Base-by-base conservation (phyloP, 2,888 invertebrate genomes). In the Eueremaeus valkanovi region DNA sequence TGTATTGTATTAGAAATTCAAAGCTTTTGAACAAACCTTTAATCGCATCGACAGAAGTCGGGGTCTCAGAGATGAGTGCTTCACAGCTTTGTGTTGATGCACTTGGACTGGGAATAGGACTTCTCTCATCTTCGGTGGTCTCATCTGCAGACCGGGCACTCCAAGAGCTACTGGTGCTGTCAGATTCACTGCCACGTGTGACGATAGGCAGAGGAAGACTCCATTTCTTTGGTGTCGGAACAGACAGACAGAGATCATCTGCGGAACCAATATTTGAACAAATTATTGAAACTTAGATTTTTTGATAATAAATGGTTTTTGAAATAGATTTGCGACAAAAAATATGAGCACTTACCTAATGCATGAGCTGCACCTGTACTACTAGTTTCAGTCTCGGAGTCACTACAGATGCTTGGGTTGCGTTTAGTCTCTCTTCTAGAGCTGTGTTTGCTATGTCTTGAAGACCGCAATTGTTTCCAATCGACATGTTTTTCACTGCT, bases 51-150 rank as follows among this genome's bases (percentile, higher is more conserved):
- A 42, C 13, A 8, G 68, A 18, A 0, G 68, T 40, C n/a, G 21
- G 36, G 11, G 68, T 11, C 13, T 68, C 68, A 24, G 40, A 40
- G 3, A 68, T 68, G 16, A 49, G 21, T 9, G 51, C 73, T 33
- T 75, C 75, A 45, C 72, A 51, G 27, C 72, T 72, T 13, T 75
- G 49, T 18, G 75, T 75, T 2, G 75, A 75, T 27, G 75, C 72
- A 24, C 72, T 72, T 9, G 75, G 75, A 72, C 75, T 75, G 33
- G 75, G 75, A 36, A 75, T 55, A n/a, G 75, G 75, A 72, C 75
- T 75, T 27, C 75, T 72, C 21, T 75, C 75, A 29, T 75, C 75
- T 45, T 75, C 75, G 31, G 75, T 75, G 24, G 58, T 40, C 42
- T 75, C 75, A 58, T 75, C 75, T 1, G 51, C 75, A 16, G 75